Base-by-base conservation (phyloP, 23 tunicate species). In the Oikopleura dioica region DNA sequence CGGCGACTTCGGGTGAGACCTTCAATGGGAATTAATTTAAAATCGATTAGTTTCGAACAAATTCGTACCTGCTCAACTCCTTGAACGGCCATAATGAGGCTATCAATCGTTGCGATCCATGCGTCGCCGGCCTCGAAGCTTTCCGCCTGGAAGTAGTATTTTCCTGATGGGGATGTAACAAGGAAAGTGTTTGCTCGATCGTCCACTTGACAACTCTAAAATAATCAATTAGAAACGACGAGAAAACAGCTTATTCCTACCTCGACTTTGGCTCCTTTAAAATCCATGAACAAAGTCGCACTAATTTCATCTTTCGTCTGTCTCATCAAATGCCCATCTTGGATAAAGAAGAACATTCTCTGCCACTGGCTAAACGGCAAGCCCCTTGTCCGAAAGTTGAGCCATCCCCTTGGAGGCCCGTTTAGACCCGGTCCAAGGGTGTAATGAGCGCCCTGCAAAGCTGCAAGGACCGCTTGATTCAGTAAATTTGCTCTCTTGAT, bases 271-370 rank as follows among this genome's bases (percentile, higher is more conserved):
- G 30, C 16, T 2, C 26, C 5, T 16, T 63, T 63, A 28, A 63
- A 63, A 28, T 63, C 72, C 2, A 63, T 23, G 33, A 63, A 63
- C 16, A 63, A 2, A 63, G 16, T 63, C 2, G 72, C 72, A 28
- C 26, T 63, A 28, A 63, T 63, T 63, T 63, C 72, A 12, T 63
- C 72, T 21, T 2, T 23, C 29, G 72, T 16, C 26, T 63, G 72
- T 63, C 26, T 63, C 72, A 63, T 63, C 72, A 63, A 63, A 63
- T 63, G 72, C 4, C 72, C 16, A 28, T 63, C 72, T 63, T 63
- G 72, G 33, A 63, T 63, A 31, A 63, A 63, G 33, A 63, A 63
- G 33, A 63, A 63, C 33, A 63, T 63, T 24, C 72, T 23, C 33
- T 63, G 72, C 72, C 72, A 63, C 26, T 63, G 72, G 2, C 30